Base-by-base conservation (phyloP, 2,797 vertebrate genomes). In the Phalloptychus januarius region DNA sequence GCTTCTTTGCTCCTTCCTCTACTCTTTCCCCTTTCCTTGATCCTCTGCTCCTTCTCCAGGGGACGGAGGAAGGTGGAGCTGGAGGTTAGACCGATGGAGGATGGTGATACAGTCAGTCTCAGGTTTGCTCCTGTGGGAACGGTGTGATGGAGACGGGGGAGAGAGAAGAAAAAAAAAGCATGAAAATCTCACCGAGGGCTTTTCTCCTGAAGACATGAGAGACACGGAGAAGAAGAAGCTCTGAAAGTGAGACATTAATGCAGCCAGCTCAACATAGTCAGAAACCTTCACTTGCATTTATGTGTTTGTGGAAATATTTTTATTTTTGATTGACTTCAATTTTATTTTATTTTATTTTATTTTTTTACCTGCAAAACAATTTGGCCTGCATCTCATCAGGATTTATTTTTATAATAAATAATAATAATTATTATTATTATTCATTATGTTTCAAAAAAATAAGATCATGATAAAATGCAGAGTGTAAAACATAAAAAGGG, bases 71-170 rank as follows among this genome's bases (percentile, higher is more conserved):
- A 87, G 87, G 85, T 33, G 65, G 83, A 85, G 86, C 79, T 71
- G 42, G 74, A 78, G 87, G 89, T 92, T 73, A 85, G 84, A 83
- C 83, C 54, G 85, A 85, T 80, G 74, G 77, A 86, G 74, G 79
- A 2, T 74, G 81, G 83, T 84, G 92, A 91, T 90, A 61, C 83
- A 84, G 81, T 42, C 85, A 80, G 85, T 91, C 90, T 93, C 87
- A 90, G 88, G 90, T 93, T 85, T 76, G 82, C 56, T 92, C 90
- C 89, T 86, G 85, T 3, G 90, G 90, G 88, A 90, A 82, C 65
- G 76, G 52, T 86, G 90, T 89, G 91, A 93, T 88, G 79, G 82
- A 87, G 84, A 83, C 38, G 75, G 76, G 79, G 77, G 61, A 67
- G 72, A 72, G 74, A 84, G 77, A 74, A 25, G 16, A 4, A n/a